Evolutionary conservation across 2,888 invertebrate species (phyloP), one percentile per base, ranked within the genome.

Genomic region (Pristionchus exspectatus): DNA sequence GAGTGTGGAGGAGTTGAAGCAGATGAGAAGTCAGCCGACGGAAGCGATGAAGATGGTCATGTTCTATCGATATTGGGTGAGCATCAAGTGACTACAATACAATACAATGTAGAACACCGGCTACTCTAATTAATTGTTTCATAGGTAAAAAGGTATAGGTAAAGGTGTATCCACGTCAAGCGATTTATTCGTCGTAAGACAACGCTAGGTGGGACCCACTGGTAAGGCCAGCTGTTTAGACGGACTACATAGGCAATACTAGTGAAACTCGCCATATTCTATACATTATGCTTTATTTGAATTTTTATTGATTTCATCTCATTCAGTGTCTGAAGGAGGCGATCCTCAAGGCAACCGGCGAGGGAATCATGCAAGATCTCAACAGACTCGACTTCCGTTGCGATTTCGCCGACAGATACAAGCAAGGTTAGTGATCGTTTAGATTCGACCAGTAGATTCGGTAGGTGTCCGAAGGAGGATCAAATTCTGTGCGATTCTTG

Each of bases 261-360:
- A 2, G 38, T 38, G 38, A 38, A 38, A 38, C 38, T 38, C n/a
- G n/a, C n/a, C n/a, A n/a, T n/a, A n/a, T n/a, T n/a, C 38, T 38
- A 5, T 38, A 38, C 38, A 38, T 38, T 38, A 7, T 50, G 9
- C 44, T 50, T 50, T 50, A 50, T 38, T 38, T 38, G 44, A 9
- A 1, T 50, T 50, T n/a, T 27, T n/a, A 24, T 66, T 5, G 66
- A 27, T 24, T 27, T n/a, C 4, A 66, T 30, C 7, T 56, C 38
- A 91, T 93, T 91, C 90, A 94, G 94, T 95, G 95, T 89, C 90
- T 95, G 85, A 95, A 95, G 90, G 95, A 95, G 86, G 94, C 95
- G 3, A 92, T 95, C 69, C 90, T 95, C 84, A 95, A 95, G 89
- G 95, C 95, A 18, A 95, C 95, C 5, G 95, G 95, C 3, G 93